phyloP scores from a whole-genome alignment of 1,140 invertebrate species.

The Aphis craccivora region DNA sequence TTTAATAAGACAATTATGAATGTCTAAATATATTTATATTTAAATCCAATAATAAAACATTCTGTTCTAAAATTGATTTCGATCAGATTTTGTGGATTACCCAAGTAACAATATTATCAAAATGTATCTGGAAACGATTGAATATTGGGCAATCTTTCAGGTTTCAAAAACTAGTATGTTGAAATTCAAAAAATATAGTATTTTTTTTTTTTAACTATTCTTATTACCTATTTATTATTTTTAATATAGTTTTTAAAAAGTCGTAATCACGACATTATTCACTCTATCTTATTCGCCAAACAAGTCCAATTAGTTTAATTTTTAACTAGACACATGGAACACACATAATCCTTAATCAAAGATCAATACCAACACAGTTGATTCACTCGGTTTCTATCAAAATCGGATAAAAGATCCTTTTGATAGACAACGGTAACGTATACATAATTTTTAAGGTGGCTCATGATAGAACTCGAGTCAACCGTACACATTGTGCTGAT shows the following conservation, averaged over 20 bases:
- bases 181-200: neutral
- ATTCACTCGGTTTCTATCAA: neutral
- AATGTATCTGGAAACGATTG: neutral
- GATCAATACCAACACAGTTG: neutral
- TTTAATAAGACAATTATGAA: neutral
- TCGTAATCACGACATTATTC: too few species aligned
- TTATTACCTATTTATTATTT: too few species aligned
- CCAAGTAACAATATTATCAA: neutral
- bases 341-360: neutral
- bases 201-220: neutral
- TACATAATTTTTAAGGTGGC: neutral
- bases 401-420: neutral
- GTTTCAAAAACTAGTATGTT: neutral
- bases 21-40: neutral
- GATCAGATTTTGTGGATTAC: neutral
- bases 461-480: neutral
- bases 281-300: too few species aligned
- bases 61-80: neutral
- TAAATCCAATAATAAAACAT: neutral
- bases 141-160: fast-evolving
- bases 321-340: neutral
- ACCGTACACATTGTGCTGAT: neutral
- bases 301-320: neutral
- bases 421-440: neutral
- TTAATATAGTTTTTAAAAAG: too few species aligned